Evolutionary conservation across 92 coral and sea anemone species (phyloP), one percentile per base, ranked within the genome.

Genomic region (Desmophyllum pertusum): DNA sequence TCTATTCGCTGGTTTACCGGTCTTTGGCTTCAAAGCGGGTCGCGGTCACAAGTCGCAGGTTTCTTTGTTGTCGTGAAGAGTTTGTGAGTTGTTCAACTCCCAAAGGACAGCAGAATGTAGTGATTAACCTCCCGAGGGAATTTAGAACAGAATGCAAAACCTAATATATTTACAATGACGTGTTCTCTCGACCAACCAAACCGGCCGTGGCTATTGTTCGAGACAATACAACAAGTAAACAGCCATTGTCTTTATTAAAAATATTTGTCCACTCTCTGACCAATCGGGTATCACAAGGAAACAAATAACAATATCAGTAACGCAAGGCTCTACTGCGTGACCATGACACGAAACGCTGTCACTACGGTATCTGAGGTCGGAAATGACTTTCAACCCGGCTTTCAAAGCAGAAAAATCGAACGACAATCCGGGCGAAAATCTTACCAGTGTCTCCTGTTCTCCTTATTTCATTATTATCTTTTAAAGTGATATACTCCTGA

Each of bases 121-220:
- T 75, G 70, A 85, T 90, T 66, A 69, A 57, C 84, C 85, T 94
- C 98, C 98, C 98, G 95, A 91, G 98, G 98, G 98, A 94, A 89
- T 91, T 80, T 36, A 81, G 91, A 87, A 73, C 38, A 81, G 81
- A 85, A 89, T 81, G 84, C 76, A 65, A 37, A 80, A 57, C 73
- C 27, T 79, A 35, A 80, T 50, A 83, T 61, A 50, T 51, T 67
- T 41, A 63, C 84, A 75, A 46, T 57, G 55, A 46, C 50, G 84
- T 55, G 15, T 46, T 68, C 42, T n/a, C 29, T 84, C 41, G 67
- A 83, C 93, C 93, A 89, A 89, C 77, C 90, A 85, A 78, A 76
- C 2, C 35, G 40, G 62, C 5, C 81, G 64, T 59, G 18, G 35
- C 63, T 37, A 75, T 86, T 81, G 87, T 89, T 37, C 42, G 17